These are phyloP conservation scores for Alethe diademata DNA, from an alignment of 2,113 vertebrate genomes.

Conservation along the genomic window DNA sequence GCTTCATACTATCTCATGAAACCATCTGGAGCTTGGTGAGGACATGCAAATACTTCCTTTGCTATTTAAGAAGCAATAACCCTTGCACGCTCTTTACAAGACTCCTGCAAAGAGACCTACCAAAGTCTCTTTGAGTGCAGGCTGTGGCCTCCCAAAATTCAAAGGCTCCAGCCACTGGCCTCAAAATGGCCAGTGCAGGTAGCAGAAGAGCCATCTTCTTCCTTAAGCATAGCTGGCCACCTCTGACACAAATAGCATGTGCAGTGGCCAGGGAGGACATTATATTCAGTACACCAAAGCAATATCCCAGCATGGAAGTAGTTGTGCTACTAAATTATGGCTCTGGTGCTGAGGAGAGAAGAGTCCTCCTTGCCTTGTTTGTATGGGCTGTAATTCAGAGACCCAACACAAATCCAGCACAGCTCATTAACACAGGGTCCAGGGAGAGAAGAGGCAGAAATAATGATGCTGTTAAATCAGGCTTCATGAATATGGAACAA, in stretches of 20 bases:
- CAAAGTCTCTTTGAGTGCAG: not conserved
- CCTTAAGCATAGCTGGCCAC: not conserved
- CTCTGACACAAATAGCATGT: not conserved
- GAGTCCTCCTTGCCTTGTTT: constrained; percentile 11
- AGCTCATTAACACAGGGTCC: constrained; percentile 65
- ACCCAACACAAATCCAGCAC: constrained; percentile 57
- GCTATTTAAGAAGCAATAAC: not conserved
- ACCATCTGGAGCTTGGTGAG: not conserved
- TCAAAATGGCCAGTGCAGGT: not conserved
- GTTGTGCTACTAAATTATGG: not conserved
- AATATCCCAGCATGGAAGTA: not conserved
- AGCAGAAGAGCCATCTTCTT: not conserved
- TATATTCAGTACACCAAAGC: not conserved
- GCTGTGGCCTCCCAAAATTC: not conserved
- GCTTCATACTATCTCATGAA: not conserved
- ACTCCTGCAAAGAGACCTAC: not conserved
- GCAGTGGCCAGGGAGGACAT: not conserved
- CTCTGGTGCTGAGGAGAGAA: not conserved
- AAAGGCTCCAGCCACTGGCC: not conserved
- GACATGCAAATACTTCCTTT: not conserved
- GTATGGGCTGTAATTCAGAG: constrained; percentile 52
- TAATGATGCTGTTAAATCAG: constrained; percentile 71
- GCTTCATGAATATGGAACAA: constrained; percentile 74
- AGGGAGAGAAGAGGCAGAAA: constrained; percentile 62
- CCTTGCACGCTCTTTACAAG: not conserved